Evolutionary conservation across 2,888 invertebrate genomes (phyloP), one percentile per base, ranked within the genome.

Genomic region (Xanthia icteritia): DNA sequence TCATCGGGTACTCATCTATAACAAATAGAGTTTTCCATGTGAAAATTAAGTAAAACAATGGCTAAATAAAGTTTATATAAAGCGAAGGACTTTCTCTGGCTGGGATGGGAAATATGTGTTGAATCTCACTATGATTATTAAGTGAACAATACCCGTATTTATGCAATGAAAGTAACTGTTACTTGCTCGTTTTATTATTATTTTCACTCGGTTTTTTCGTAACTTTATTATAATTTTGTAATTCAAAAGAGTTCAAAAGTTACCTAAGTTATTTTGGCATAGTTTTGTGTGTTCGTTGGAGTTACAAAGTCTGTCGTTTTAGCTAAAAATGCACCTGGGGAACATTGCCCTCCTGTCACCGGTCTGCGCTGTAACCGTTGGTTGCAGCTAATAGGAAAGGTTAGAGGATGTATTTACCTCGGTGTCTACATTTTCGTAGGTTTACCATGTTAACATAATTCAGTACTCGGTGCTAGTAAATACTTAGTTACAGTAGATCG

Each of bases 111-210:
- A 91, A 84, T 79, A 83, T 83, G 68, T 65, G 72, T 78, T 74
- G 81, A 83, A 84, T 86, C 86, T 83, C 83, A 76, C 85, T 79
- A 63, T 58, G 78, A 80, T 86, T 89, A 86, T 85, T 71, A 79
- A 67, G n/a, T 88, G 90, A 92, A 94, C 94, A 94, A 93, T 94
- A 93, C 92, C 82, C 75, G 88, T 89, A 90, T 95, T 95, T 94
- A 94, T 94, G 95, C 93, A 95, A 95, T 81, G 94, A 95, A 95
- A 95, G 94, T 95, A 91, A 94, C 90, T 90, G 92, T 93, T 92
- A 90, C 89, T 84, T 51, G 66, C 17, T 91, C 83, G 67, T 78
- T 76, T 87, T 89, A 85, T 89, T 85, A 86, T 86, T 75, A 78
- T 80, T 85, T 86, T 90, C 88, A 86, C 89, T 90, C 77, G 80